Evolutionary conservation across 2,888 invertebrate genomes (phyloP).

Genomic region (Tinea semifulvella): DNA sequence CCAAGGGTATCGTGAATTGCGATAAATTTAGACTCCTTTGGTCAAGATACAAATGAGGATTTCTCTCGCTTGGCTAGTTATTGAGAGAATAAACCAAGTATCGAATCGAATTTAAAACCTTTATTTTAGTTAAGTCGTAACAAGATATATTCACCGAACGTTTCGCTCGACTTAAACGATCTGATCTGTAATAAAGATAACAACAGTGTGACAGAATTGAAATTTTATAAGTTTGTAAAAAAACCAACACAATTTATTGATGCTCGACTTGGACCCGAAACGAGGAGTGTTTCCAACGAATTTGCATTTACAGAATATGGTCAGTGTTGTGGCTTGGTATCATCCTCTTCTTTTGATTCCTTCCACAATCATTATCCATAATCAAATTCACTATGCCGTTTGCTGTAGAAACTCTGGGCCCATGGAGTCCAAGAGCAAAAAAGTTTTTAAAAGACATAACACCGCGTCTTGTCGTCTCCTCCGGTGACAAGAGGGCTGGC

Average conservation of each 20-base stretch:
- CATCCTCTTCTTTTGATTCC: too few relatives aligned
- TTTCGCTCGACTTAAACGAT: neutral
- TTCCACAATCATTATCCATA: too few relatives aligned
- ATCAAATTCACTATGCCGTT: too few relatives aligned
- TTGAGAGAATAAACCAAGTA: neutral
- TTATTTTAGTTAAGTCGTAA: too few relatives aligned
- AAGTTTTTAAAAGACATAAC: too few relatives aligned
- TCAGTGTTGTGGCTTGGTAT: too few relatives aligned
- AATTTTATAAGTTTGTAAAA: neutral
- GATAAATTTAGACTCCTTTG: conserved; percentile 11
- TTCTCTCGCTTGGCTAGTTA: neutral
- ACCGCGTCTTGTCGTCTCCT: too few relatives aligned
- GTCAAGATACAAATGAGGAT: conserved; percentile 5
- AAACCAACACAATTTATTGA: neutral
- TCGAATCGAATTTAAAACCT: neutral
- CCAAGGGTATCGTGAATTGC: conserved; percentile 29
- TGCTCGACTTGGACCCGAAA: neutral
- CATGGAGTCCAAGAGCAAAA: too few relatives aligned
- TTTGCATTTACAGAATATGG: conserved; percentile 6
- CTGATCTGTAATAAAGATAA: neutral
- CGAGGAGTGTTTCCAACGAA: neutral
- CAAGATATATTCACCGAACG: too few relatives aligned
- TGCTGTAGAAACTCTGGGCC: too few relatives aligned
- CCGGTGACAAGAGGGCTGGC: too few relatives aligned
- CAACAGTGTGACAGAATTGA: neutral